These are phyloP conservation scores for Dasyprocta punctata DNA, from an alignment of 2,113 vertebrate species.

Conservation along the genomic window DNA sequence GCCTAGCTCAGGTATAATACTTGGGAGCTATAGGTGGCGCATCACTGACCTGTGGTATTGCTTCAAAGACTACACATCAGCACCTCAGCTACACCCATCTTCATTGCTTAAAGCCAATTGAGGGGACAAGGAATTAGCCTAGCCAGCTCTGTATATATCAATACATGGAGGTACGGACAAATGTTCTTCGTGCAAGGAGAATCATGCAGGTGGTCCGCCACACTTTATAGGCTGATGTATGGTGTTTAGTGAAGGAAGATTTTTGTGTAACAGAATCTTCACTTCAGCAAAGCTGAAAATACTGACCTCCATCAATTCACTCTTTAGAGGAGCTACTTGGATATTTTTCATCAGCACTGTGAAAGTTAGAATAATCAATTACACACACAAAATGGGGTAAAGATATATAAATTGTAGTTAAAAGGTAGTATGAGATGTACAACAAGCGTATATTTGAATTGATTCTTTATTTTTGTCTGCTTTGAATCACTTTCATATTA, in stretches of 20 bases:
- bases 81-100: not conserved
- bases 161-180: not conserved
- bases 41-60: not conserved
- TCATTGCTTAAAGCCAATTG: not conserved
- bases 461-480: not conserved
- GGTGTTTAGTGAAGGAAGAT: not conserved
- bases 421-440: not conserved
- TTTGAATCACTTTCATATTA: slow-evolving; percentile 33
- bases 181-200: not conserved
- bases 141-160: not conserved
- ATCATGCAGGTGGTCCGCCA: not conserved
- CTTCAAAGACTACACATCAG: not conserved
- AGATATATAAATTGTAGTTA: not conserved
- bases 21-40: not conserved
- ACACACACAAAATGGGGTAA: not conserved
- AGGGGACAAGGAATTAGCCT: not conserved
- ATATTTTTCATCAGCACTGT: slow-evolving; percentile 24
- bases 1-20: not conserved
- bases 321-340: not conserved
- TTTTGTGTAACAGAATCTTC: slow-evolving; percentile 46
- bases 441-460: slow-evolving; percentile 5
- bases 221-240: not conserved
- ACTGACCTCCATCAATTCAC: not conserved
- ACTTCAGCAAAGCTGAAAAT: slow-evolving; percentile 17
- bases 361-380: slow-evolving; percentile 34